A percentile compares a stretch with the other conserved stretches of the same genome.
Evolutionary conservation across 2,113 vertebrate species (phyloP).

Genomic region (Equus przewalskii): DNA sequence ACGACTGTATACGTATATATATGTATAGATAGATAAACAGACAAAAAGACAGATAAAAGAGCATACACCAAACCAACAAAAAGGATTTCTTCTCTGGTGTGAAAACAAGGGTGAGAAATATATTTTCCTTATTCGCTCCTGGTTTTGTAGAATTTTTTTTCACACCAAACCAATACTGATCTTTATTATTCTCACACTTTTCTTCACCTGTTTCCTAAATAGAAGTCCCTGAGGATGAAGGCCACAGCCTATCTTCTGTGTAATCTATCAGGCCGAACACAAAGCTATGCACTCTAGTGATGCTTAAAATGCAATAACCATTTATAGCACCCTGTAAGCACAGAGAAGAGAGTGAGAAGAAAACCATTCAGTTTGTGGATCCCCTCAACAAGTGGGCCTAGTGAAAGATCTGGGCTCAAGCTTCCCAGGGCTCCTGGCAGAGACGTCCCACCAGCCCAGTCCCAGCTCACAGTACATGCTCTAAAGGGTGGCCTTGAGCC

Average conservation of each 20-base stretch:
- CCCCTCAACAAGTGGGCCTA: not conserved
- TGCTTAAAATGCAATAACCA: not conserved
- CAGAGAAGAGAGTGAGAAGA: not conserved
- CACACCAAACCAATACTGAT: not conserved
- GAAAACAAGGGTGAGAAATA: slow-evolving; percentile 3
- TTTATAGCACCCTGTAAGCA: not conserved
- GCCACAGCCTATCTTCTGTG: not conserved
- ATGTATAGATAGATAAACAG: not conserved
- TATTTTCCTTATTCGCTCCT: not conserved
- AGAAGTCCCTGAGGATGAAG: not conserved
- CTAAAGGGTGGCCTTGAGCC: not conserved
- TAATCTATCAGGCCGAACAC: not conserved
- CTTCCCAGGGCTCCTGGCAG: not conserved
- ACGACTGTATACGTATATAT: not conserved
- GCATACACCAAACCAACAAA: not conserved
- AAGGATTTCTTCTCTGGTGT: not conserved
- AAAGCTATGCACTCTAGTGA: not conserved
- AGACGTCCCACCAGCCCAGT: not conserved
- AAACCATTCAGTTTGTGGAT: not conserved
- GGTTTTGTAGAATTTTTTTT: not conserved
- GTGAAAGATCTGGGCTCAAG: not conserved
- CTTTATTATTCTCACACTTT: not conserved
- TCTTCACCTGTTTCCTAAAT: not conserved
- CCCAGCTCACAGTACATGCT: not conserved
- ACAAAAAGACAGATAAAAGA: not conserved